phyloP scores from a whole-genome alignment of 2,113 vertebrate species.

The Mirounga angustirostris region DNA sequence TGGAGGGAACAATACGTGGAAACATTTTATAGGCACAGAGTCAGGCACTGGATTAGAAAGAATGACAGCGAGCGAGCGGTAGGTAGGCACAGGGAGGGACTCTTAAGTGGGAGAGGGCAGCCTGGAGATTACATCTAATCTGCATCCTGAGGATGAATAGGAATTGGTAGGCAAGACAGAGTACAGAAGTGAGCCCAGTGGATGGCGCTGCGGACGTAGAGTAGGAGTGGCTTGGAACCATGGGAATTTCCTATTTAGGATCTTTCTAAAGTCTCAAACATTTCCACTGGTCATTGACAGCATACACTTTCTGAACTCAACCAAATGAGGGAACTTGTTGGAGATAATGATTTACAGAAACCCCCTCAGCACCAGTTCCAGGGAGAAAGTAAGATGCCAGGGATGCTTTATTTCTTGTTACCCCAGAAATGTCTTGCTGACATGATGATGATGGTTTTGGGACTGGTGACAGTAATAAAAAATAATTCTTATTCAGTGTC shows the following conservation, averaged over 20 bases:
- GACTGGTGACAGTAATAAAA: neutral
- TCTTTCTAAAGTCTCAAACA: neutral
- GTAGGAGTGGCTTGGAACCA: neutral
- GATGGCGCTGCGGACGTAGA: neutral
- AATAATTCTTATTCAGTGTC: neutral
- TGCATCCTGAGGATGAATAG: too few relatives aligned
- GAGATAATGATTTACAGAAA: neutral
- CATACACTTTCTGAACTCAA: neutral
- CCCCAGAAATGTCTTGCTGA: neutral
- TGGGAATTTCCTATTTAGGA: neutral
- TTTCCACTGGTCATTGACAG: too few relatives aligned
- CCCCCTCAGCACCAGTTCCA: neutral
- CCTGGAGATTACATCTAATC: too few relatives aligned
- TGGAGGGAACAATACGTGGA: neutral
- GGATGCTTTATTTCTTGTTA: neutral
- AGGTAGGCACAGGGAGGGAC: accelerated
- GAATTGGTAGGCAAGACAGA: neutral
- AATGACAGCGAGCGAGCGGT: too few relatives aligned
- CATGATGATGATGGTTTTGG: too few relatives aligned
- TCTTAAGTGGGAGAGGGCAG: neutral
- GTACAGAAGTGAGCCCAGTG: too few relatives aligned
- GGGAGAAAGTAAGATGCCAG: neutral
- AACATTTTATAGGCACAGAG: accelerated
- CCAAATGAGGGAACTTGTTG: neutral
- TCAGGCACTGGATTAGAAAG: accelerated